A percentile compares a stretch with the other conserved stretches of the same genome.
phyloP scores from a whole-genome alignment of 2,113 vertebrate genomes.

The Xiphorhynchus elegans region DNA sequence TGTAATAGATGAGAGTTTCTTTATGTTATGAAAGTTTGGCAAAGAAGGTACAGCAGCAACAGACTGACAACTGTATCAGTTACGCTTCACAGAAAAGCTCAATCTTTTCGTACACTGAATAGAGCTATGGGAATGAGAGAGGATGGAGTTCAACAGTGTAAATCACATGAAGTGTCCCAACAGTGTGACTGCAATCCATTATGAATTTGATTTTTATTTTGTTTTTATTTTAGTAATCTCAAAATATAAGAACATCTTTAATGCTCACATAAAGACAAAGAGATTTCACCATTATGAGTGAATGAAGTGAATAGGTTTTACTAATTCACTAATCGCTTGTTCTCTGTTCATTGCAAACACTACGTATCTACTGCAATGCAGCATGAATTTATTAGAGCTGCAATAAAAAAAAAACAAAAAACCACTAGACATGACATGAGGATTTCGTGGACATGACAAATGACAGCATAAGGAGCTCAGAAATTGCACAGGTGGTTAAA shows the following conservation, averaged over 20 bases:
- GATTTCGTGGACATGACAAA: background rate
- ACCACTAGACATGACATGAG: background rate
- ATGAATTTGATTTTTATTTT: background rate
- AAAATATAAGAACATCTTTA: slow-evolving; percentile 11
- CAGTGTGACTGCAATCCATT: background rate
- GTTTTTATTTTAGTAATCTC: background rate
- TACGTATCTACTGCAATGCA: background rate
- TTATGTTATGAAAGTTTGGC: background rate
- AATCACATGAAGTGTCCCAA: background rate
- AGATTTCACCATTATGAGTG: background rate
- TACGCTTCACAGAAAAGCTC: background rate
- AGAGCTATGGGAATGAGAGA: fast-evolving
- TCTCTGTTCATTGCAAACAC: background rate
- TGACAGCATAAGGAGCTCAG: background rate
- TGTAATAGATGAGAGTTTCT: background rate
- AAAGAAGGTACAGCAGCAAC: background rate
- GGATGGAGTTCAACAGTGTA: background rate
- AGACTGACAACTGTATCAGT: background rate
- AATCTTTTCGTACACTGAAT: background rate
- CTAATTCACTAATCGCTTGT: background rate
- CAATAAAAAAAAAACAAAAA: background rate
- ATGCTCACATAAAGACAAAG: background rate
- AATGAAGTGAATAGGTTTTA: background rate
- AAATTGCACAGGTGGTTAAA: background rate
- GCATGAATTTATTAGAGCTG: background rate